phyloP scores from a whole-genome alignment of 2,113 vertebrate species.

The Syngnathus floridae region DNA sequence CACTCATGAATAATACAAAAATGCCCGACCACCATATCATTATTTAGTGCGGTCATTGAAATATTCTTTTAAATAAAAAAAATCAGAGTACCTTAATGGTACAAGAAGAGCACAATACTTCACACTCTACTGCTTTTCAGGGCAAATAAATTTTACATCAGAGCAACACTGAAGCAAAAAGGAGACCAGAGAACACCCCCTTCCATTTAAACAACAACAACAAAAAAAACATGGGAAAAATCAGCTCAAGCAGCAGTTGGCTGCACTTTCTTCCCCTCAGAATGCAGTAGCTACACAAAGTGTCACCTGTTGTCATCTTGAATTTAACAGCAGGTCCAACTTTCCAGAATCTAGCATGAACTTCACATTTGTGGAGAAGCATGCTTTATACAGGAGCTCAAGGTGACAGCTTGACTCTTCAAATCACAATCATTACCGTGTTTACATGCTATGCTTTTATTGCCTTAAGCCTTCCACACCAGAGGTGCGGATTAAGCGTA shows the following conservation, averaged over 20 bases:
- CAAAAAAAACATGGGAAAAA: conserved; percentile 19
- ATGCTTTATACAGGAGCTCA: background rate
- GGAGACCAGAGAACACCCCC: conserved; percentile 26
- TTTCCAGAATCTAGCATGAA: conserved; percentile 2
- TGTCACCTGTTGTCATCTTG: conserved; percentile 38
- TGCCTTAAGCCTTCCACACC: background rate
- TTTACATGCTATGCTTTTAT: conserved; percentile 2
- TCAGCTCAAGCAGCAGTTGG: conserved; percentile 26
- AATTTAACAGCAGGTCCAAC: conserved; percentile 16
- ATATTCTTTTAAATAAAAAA: background rate
- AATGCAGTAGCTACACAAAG: conserved; percentile 28
- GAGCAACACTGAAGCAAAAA: conserved; percentile 34
- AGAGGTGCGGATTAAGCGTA: background rate
- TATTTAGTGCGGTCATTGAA: background rate
- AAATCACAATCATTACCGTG: conserved; percentile 9
- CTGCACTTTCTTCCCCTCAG: conserved; percentile 31
- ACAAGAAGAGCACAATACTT: background rate
- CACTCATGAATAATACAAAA: too few species aligned
- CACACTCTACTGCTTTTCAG: conserved; percentile 7
- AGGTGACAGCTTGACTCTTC: conserved; percentile 2
- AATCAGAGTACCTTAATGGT: background rate
- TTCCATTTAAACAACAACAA: too few species aligned
- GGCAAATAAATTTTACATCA: conserved; percentile 33
- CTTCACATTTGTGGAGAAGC: background rate
- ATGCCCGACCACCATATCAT: too few species aligned